phyloP scores from a whole-genome alignment of 1,140 invertebrate genomes.

The Hormaphis cornu region DNA sequence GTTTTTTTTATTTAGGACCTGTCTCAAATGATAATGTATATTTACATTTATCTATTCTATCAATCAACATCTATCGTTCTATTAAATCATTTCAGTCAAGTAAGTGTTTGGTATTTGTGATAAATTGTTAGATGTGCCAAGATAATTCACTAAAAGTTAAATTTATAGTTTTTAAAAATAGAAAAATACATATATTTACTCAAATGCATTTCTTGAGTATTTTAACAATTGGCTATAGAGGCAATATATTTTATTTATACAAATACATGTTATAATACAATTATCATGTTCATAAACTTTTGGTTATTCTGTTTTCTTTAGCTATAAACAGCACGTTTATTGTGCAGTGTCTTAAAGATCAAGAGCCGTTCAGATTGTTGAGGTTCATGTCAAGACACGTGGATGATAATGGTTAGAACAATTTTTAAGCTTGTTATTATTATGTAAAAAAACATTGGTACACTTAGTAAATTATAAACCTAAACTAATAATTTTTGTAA shows the following conservation, averaged over 20 bases:
- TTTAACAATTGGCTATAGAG: too few relatives aligned
- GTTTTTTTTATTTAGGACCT: not conserved
- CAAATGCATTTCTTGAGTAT: too few relatives aligned
- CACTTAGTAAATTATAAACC: too few relatives aligned
- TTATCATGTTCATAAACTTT: too few relatives aligned
- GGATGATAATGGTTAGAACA: conserved; percentile 9
- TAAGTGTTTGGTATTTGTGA: not conserved
- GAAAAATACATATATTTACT: too few relatives aligned
- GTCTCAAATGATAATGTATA: not conserved
- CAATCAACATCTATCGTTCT: not conserved
- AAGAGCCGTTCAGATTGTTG: not conserved
- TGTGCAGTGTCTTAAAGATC: conserved; percentile 8
- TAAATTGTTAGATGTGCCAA: too few relatives aligned
- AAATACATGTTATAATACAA: too few relatives aligned
- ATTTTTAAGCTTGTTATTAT: too few relatives aligned
- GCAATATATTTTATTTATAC: too few relatives aligned
- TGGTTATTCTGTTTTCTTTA: not conserved
- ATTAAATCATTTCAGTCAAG: not conserved
- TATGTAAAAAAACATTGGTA: too few relatives aligned
- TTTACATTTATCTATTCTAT: conserved; percentile 18
- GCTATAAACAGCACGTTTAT: not conserved
- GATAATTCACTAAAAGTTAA: too few relatives aligned
- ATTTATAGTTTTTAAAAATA: too few relatives aligned
- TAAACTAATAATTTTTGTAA: not conserved
- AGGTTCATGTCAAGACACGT: not conserved